phyloP scores from a whole-genome alignment of 2,113 vertebrate species.

The Alectura lathami region DNA sequence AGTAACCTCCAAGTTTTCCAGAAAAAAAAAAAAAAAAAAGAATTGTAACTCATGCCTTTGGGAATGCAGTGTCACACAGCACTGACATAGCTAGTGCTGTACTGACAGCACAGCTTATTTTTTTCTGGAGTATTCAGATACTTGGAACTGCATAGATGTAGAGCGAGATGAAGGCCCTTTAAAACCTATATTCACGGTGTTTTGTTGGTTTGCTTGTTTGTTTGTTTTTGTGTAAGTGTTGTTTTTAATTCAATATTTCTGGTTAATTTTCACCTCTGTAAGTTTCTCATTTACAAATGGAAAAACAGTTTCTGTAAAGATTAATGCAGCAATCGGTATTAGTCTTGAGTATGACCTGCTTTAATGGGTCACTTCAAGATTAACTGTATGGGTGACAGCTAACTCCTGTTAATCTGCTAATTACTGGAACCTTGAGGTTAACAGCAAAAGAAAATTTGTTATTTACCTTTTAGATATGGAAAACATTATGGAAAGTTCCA shows the following conservation, averaged over 20 bases:
- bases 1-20: neutral
- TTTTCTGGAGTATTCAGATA: neutral
- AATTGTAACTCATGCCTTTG: neutral
- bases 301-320: slow-evolving; percentile 8
- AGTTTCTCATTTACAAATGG: slow-evolving; percentile 30
- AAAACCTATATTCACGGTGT: neutral
- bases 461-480: neutral
- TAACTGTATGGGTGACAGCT: slow-evolving; percentile 43
- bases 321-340: slow-evolving; percentile 39
- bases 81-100: neutral
- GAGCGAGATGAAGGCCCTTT: neutral
- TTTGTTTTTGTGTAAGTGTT: no score
- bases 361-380: slow-evolving; percentile 45
- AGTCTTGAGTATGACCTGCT: slow-evolving; percentile 26
- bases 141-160: neutral
- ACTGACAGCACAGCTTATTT: neutral
- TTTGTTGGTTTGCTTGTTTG: neutral
- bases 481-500: neutral
- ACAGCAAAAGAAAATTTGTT: slow-evolving; percentile 15
- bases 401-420: slow-evolving; percentile 4
- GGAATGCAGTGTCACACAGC: neutral
- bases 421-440: neutral
- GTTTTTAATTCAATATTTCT: neutral
- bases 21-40: neutral
- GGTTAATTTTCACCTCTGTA: neutral